Percentiles rank a stretch among this genome's conserved stretches.
Conservation (phyloP, 2,113 vertebrate species). For the Uria lomvia region DNA sequence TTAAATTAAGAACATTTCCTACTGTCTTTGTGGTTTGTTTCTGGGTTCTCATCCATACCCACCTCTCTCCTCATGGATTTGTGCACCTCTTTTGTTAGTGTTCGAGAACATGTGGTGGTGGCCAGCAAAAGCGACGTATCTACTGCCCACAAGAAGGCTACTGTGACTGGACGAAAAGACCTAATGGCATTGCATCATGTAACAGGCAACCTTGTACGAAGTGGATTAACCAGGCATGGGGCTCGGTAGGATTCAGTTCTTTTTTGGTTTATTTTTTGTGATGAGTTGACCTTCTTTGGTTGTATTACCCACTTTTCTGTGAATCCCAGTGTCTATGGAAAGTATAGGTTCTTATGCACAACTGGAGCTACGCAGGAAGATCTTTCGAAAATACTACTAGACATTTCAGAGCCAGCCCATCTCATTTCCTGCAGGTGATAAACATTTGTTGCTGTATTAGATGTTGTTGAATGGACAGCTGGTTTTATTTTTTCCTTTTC, state of each 20-base stretch:
- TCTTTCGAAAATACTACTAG: neutral
- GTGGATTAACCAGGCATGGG: slow-evolving; percentile 68
- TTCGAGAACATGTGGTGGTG: slow-evolving; percentile 65
- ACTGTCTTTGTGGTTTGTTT: neutral
- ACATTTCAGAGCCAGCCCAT: neutral
- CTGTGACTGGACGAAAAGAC: slow-evolving; percentile 65
- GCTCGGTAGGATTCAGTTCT: slow-evolving; percentile 23
- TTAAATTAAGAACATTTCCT: neutral
- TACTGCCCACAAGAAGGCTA: slow-evolving; percentile 34
- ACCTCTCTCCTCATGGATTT: neutral
- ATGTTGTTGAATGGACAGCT: neutral
- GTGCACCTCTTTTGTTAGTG: slow-evolving; percentile 44
- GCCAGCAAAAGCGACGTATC: slow-evolving; percentile 24
- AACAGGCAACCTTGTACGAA: slow-evolving; percentile 54
- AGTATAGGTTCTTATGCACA: neutral
- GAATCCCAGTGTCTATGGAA: neutral
- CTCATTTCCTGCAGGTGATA: neutral
- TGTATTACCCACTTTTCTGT: neutral
- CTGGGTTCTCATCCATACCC: neutral
- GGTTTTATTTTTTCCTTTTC: neutral
- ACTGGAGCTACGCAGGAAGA: neutral
- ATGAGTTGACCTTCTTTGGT: neutral
- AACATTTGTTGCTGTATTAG: neutral
- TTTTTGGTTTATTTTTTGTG: neutral
- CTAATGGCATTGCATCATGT: neutral